phyloP scores from a whole-genome alignment of 2,797 vertebrate species.

The Darevskia nairensis region DNA sequence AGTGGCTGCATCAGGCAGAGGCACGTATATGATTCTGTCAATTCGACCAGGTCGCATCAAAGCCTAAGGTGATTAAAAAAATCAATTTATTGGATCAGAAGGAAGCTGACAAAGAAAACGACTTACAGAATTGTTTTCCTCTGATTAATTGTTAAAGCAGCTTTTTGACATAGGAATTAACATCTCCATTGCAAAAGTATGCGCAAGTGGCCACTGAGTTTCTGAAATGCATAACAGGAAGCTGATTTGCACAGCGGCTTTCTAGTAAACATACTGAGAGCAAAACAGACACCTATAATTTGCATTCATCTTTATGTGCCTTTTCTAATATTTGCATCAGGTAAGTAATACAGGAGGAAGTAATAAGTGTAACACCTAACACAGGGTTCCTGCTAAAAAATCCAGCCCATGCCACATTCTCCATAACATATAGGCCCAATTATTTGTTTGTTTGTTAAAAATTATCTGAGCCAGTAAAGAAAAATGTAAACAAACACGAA shows the following conservation, averaged over 20 bases:
- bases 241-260: not conserved
- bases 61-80: constrained; percentile 79
- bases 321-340: not conserved
- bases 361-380: not conserved
- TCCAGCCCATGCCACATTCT: not conserved
- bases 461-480: not conserved
- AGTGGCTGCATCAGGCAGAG: constrained; percentile 90
- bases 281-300: not conserved
- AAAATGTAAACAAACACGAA: not conserved
- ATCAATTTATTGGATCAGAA: not conserved
- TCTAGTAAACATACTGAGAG: not conserved
- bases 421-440: not conserved
- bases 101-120: not conserved
- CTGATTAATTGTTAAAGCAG: not conserved
- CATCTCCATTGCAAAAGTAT: not conserved
- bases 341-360: not conserved
- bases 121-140: not conserved
- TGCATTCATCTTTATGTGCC: not conserved
- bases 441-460: too few relatives aligned
- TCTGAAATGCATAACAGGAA: not conserved
- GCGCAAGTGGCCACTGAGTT: not conserved
- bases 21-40: constrained; percentile 94
- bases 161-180: not conserved
- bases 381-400: not conserved
- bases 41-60: constrained; percentile 95